phyloP scores from a whole-genome alignment of 2,113 vertebrate genomes.

The Cynoglossus semilaevis region DNA sequence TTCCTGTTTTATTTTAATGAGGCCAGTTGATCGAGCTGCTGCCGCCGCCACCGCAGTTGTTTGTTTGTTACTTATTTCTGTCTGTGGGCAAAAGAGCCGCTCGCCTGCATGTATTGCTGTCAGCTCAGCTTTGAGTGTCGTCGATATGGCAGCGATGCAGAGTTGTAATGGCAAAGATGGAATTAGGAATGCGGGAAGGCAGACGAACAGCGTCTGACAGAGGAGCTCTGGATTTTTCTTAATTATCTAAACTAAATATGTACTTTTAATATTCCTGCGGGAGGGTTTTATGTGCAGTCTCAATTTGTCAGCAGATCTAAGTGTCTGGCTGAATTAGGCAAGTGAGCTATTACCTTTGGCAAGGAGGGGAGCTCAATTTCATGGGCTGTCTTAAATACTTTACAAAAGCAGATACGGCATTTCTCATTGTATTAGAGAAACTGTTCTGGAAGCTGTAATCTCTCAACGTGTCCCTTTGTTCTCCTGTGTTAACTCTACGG shows the following conservation, averaged over 20 bases:
- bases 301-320: conserved; percentile 13
- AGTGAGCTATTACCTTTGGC: conserved; percentile 26
- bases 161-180: conserved; percentile 31
- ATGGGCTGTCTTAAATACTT: conserved; percentile 42
- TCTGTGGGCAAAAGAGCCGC: conserved; percentile 49
- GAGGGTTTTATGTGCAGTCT: conserved; percentile 15
- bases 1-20: conserved; percentile 22
- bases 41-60: conserved; percentile 29
- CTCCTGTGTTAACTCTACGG: neutral
- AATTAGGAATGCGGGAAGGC: conserved; percentile 12
- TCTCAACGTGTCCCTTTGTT: conserved; percentile 4
- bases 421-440: conserved; percentile 18
- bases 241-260: conserved; percentile 4
- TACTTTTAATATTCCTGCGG: neutral
- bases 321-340: conserved; percentile 34
- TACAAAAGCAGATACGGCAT: conserved; percentile 26
- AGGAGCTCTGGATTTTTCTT: conserved; percentile 1
- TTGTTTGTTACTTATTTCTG: conserved; percentile 56
- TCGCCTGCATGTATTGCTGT: conserved; percentile 44
- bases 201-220: conserved; percentile 3
- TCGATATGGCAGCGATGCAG: conserved; percentile 65
- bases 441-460: conserved; percentile 12
- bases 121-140: conserved; percentile 60
- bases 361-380: conserved; percentile 42
- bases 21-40: conserved; percentile 4